phyloP scores from a whole-genome alignment of 2,888 invertebrate species.

The Machimus rusticus region DNA sequence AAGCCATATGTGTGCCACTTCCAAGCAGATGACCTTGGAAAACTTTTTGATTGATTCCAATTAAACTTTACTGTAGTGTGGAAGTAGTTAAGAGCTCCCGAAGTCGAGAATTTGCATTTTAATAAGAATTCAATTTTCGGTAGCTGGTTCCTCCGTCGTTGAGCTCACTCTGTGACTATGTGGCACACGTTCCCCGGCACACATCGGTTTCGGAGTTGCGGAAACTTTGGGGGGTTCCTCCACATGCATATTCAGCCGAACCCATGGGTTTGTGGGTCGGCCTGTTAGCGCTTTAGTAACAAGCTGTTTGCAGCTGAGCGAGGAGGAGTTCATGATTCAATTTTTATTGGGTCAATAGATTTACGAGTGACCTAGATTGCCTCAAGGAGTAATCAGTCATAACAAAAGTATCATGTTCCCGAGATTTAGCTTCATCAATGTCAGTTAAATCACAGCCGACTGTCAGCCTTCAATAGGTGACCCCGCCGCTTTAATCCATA shows the following conservation, averaged over 20 bases:
- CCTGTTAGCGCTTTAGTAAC: not conserved
- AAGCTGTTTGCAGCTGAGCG: not conserved
- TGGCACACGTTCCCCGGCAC: not conserved
- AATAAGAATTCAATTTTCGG: conserved; percentile 13
- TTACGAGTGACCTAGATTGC: not conserved
- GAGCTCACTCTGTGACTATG: not conserved
- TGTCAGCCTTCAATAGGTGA: not conserved
- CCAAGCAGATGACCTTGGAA: conserved; percentile 9
- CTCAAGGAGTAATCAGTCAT: not conserved
- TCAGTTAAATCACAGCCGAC: not conserved
- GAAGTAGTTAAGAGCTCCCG: conserved; percentile 1
- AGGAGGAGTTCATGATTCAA: not conserved
- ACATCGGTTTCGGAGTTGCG: not conserved
- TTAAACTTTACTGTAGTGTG: conserved; percentile 27
- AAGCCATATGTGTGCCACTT: not conserved
- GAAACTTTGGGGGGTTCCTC: not conserved
- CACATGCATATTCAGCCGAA: not conserved
- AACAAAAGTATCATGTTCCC: not conserved
- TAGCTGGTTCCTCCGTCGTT: not conserved
- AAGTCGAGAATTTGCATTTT: conserved; percentile 17
- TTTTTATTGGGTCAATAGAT: not conserved
- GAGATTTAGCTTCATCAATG: not conserved
- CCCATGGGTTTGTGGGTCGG: not conserved
- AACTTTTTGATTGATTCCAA: conserved; percentile 33
- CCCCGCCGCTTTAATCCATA: not conserved